Conservation (phyloP, 1,140 invertebrate species). For the Bombus sibiricus region DNA sequence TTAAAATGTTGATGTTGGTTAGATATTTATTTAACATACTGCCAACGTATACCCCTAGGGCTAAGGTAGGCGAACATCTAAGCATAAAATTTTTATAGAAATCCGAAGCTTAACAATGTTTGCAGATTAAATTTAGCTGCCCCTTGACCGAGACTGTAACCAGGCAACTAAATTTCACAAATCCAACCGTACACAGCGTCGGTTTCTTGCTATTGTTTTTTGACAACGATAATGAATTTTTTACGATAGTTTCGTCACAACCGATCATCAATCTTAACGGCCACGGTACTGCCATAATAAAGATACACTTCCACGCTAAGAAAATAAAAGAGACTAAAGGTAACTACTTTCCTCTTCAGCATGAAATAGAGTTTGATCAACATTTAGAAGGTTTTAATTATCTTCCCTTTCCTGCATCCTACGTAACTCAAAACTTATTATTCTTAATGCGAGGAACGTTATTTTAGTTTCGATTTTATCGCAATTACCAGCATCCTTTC, state of each 20-base stretch:
- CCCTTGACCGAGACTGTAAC: constrained; percentile 47
- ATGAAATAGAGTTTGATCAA: not conserved
- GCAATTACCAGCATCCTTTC: not conserved
- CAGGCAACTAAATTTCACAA: constrained; percentile 50
- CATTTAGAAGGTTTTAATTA: no score
- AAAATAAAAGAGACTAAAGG: constrained; percentile 61
- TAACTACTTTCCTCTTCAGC: constrained; percentile 25
- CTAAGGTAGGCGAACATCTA: constrained; percentile 53
- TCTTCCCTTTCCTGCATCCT: no score
- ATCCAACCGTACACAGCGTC: constrained; percentile 58
- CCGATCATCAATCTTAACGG: constrained; percentile 35
- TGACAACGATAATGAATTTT: constrained; percentile 50
- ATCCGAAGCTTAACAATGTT: not conserved
- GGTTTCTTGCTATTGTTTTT: constrained; percentile 63
- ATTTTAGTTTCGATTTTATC: no score
- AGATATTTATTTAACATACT: constrained; percentile 76
- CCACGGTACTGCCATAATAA: constrained; percentile 20
- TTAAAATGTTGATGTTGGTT: constrained; percentile 78
- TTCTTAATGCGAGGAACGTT: no score
- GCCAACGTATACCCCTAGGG: constrained; percentile 69
- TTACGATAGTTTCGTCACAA: constrained; percentile 6
- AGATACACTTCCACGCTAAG: constrained; percentile 63
- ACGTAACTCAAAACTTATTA: no score
- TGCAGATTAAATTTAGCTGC: constrained; percentile 63
- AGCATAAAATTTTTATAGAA: not conserved